These are phyloP conservation scores for Danaus chrysippus DNA, from an alignment of 2,888 invertebrate genomes.

Conservation along the genomic window DNA sequence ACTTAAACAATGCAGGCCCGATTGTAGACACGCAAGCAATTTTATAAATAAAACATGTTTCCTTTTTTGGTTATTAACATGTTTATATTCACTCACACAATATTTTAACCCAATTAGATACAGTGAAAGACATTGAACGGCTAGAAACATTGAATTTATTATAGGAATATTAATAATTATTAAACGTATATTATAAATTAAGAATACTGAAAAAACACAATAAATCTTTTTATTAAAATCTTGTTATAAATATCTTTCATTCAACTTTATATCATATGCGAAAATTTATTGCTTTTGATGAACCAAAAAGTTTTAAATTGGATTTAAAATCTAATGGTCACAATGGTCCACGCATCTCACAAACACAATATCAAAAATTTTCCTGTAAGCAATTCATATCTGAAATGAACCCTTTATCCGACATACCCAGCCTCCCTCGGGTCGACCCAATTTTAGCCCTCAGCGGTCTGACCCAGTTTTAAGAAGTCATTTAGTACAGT, in stretches of 20 bases:
- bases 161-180: no score
- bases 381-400: slow-evolving; percentile 4
- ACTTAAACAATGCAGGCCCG: slow-evolving; percentile 32
- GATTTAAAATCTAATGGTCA: background rate
- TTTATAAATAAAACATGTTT: slow-evolving; percentile 22
- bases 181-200: no score
- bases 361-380: background rate
- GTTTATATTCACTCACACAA: background rate
- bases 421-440: slow-evolving; percentile 47
- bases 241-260: no score
- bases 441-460: slow-evolving; percentile 73
- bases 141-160: no score
- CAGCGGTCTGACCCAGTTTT: slow-evolving; percentile 70
- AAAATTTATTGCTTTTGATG: no score
- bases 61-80: slow-evolving; percentile 1
- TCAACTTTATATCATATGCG: no score
- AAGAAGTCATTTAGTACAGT: slow-evolving; percentile 65
- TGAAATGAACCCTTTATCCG: slow-evolving; percentile 33
- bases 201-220: no score
- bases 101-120: no score
- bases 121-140: no score
- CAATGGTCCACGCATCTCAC: slow-evolving; percentile 4
- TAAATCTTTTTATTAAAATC: no score
- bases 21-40: slow-evolving; percentile 30
- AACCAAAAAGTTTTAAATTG: background rate